These are phyloP conservation scores for Malurus splendens DNA, from an alignment of 2,797 vertebrate species.

Conservation along the genomic window DNA sequence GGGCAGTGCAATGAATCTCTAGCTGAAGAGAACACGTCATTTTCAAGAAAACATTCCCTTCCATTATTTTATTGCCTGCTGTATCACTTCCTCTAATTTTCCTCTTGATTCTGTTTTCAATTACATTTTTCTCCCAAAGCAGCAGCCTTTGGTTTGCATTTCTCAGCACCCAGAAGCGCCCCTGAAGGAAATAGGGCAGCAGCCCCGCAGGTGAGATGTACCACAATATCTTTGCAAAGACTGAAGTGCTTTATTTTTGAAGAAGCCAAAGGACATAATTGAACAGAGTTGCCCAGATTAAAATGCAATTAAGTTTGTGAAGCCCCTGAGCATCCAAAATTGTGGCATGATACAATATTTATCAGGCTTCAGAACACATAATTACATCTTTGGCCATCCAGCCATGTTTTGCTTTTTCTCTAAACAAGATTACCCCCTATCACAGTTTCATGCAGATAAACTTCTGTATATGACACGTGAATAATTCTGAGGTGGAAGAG, in stretches of 20 bases:
- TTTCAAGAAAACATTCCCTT: neutral
- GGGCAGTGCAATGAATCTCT: neutral
- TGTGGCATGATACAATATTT: slow-evolving; percentile 20
- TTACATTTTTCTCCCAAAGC: fast-evolving
- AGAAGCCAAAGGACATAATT: neutral
- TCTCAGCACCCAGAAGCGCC: neutral
- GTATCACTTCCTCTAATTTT: neutral
- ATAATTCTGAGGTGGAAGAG: neutral
- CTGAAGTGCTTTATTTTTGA: neutral
- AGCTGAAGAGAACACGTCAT: neutral
- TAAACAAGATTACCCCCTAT: neutral
- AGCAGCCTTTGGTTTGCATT: neutral
- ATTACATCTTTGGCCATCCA: slow-evolving; percentile 20
- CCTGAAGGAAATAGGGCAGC: neutral
- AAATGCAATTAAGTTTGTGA: slow-evolving; percentile 24
- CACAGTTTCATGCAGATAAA: neutral
- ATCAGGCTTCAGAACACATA: slow-evolving; percentile 30
- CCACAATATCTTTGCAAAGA: neutral
- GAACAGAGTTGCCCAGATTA: slow-evolving; percentile 25
- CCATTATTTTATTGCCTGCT: neutral
- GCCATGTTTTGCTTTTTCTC: neutral
- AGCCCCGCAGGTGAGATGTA: neutral
- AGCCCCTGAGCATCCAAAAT: slow-evolving; percentile 15
- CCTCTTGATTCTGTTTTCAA: neutral
- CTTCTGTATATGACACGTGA: neutral